These are phyloP conservation scores for Lepidocyrtinus sp. DNA, from an alignment of 2,888 invertebrate genomes.

Conservation along the genomic window DNA sequence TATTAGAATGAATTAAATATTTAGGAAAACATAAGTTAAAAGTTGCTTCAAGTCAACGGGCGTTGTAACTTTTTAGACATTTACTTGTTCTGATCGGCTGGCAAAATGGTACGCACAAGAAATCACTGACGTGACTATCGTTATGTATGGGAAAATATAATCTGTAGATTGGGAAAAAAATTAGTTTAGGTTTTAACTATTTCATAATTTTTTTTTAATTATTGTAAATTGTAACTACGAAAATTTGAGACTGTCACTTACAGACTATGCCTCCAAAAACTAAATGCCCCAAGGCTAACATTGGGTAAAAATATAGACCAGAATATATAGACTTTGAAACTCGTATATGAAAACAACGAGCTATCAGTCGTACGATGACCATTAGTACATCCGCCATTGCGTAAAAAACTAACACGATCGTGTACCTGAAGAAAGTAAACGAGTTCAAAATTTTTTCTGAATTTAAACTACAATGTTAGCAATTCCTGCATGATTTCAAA, in stretches of 20 bases:
- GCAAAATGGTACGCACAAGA: constrained; percentile 95
- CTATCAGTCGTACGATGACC: constrained; percentile 83
- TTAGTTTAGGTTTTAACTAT: too few species aligned
- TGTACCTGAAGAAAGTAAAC: constrained; percentile 81
- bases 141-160: constrained; percentile 94
- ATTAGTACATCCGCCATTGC: constrained; percentile 85
- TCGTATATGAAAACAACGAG: constrained; percentile 75
- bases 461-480: too few species aligned
- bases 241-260: constrained; percentile 74
- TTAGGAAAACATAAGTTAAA: background rate
- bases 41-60: background rate
- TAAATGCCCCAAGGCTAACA: constrained; percentile 88
- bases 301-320: constrained; percentile 94
- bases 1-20: constrained; percentile 67
- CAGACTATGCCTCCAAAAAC: constrained; percentile 93
- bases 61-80: background rate
- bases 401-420: constrained; percentile 92
- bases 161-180: constrained; percentile 76
- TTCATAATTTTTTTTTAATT: background rate
- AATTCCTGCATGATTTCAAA: too few species aligned
- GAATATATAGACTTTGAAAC: constrained; percentile 84
- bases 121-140: constrained; percentile 91
- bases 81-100: constrained; percentile 84
- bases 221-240: background rate
- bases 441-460: background rate